A percentile compares a stretch with the other conserved stretches of the same genome.
phyloP scores from a whole-genome alignment of 2,888 invertebrate genomes.

The Hymenopus coronatus region DNA sequence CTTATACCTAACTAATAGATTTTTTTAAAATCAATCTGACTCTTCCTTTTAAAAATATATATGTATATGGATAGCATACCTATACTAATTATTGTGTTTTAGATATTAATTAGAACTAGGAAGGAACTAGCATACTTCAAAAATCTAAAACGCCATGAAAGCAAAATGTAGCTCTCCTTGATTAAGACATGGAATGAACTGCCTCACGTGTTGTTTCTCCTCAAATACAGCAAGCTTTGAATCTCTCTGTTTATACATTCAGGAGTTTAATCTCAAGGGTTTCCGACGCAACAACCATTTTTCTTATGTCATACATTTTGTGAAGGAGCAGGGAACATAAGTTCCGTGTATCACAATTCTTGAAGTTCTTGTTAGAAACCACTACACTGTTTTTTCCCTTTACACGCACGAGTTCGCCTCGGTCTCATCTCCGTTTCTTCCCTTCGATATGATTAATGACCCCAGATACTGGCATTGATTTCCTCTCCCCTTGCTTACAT shows the following conservation, averaged over 20 bases:
- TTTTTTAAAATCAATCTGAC: too few species aligned
- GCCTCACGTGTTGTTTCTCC: too few species aligned
- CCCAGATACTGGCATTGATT: constrained; percentile 1
- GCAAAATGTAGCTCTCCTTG: too few species aligned
- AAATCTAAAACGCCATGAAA: too few species aligned
- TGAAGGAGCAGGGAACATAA: not conserved
- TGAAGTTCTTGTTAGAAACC: not conserved
- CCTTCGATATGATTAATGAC: constrained; percentile 7
- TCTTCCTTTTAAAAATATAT: too few species aligned
- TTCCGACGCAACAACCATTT: not conserved
- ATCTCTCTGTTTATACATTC: not conserved
- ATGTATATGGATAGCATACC: too few species aligned
- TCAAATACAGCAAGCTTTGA: not conserved
- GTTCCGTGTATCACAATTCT: not conserved
- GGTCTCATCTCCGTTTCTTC: not conserved
- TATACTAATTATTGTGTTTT: too few species aligned
- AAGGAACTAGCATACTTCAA: too few species aligned
- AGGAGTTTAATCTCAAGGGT: not conserved
- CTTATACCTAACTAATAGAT: too few species aligned
- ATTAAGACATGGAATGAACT: too few species aligned
- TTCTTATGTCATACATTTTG: not conserved
- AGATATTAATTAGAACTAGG: too few species aligned
- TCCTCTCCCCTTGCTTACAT: not conserved
- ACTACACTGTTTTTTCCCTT: not conserved
- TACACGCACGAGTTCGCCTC: not conserved